phyloP scores from a whole-genome alignment of 1,140 invertebrate species.

The Metopolophium dirhodum region DNA sequence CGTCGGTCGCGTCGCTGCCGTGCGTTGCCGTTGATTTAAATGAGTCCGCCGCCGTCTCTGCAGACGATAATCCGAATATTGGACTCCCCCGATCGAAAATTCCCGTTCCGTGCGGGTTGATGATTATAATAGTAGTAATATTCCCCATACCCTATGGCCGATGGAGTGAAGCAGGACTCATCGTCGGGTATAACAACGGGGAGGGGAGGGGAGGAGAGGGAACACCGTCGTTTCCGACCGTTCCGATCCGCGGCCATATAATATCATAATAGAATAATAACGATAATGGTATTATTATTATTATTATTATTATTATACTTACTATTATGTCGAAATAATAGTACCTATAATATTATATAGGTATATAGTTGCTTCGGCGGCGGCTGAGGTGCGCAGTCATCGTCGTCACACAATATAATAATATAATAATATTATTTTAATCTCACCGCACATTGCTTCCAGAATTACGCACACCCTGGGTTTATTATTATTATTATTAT shows the following conservation, averaged over 20 bases:
- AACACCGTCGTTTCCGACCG: too few relatives aligned
- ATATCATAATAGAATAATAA: background rate
- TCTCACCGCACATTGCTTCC: background rate
- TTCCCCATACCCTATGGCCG: too few relatives aligned
- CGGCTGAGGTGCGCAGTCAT: constrained; percentile 8
- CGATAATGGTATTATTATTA: background rate
- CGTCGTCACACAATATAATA: background rate
- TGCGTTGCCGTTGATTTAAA: constrained; percentile 18
- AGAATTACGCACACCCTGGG: constrained; percentile 40
- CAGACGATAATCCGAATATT: background rate
- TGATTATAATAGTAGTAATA: too few relatives aligned
- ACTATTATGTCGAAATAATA: too few relatives aligned
- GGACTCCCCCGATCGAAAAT: background rate
- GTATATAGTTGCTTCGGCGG: too few relatives aligned
- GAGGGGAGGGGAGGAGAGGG: background rate
- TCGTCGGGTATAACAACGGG: background rate
- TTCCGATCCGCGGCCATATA: background rate
- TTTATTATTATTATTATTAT: constrained; percentile 12
- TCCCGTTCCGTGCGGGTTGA: background rate
- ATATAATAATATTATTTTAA: background rate
- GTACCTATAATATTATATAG: too few relatives aligned
- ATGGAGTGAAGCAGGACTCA: background rate
- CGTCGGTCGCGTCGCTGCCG: background rate
- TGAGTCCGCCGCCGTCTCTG: background rate
- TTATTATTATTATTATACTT: too few relatives aligned